Conservation (phyloP, 2,888 invertebrate species). For the Sminthurides aquaticus region DNA sequence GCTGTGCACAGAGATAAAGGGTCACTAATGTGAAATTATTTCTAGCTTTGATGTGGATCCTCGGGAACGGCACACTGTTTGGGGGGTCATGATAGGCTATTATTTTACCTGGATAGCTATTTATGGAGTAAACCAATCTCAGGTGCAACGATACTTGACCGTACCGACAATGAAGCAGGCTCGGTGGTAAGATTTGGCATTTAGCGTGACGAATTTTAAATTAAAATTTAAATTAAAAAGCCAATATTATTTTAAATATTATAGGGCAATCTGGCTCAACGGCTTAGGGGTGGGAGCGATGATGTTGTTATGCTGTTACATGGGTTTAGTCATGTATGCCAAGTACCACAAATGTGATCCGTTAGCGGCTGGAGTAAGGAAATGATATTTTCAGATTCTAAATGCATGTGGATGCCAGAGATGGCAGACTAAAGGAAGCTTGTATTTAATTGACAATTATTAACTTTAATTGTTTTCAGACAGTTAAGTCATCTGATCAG, state of each 20-base stretch:
- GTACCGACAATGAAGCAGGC: conserved; percentile 62
- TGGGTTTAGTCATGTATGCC: conserved; percentile 78
- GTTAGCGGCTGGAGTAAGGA: conserved; percentile 54
- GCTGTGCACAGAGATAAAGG: too few species aligned
- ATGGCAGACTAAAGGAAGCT: too few species aligned
- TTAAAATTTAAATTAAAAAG: too few species aligned
- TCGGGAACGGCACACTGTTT: conserved; percentile 70
- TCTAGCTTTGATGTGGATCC: conserved; percentile 64
- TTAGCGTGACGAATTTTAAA: too few species aligned
- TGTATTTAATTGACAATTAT: neutral
- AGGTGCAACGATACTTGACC: conserved; percentile 64
- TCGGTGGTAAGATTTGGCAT: conserved; percentile 50
- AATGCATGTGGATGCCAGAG: neutral
- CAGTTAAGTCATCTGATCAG: conserved; percentile 67
- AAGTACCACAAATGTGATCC: conserved; percentile 80
- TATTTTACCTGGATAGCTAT: conserved; percentile 63
- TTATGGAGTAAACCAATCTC: conserved; percentile 69
- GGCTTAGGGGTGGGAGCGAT: conserved; percentile 67
- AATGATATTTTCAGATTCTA: conserved; percentile 47
- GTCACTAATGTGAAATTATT: conserved; percentile 21
- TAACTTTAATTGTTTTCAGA: too few species aligned
- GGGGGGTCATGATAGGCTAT: conserved; percentile 62
- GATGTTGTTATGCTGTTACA: conserved; percentile 70
- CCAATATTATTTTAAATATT: neutral
- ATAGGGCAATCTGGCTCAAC: conserved; percentile 44